phyloP scores from a whole-genome alignment of 1,140 invertebrate genomes.

The Asbolus verrucosus region DNA sequence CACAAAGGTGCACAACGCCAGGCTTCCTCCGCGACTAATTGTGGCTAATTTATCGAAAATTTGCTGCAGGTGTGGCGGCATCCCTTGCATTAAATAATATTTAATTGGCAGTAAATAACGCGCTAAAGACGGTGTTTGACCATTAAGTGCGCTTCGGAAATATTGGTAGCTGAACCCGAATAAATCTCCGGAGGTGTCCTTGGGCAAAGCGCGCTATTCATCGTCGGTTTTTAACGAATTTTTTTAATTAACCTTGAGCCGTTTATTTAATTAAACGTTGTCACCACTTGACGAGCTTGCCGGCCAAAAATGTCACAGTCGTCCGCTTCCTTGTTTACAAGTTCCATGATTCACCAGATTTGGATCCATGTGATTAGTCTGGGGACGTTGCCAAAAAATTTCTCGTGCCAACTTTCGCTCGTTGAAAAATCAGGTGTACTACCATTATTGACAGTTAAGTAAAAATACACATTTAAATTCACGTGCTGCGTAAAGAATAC shows the following conservation, averaged over 20 bases:
- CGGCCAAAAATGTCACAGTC: constrained; percentile 23
- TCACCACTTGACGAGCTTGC: constrained; percentile 23
- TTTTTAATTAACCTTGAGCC: constrained; percentile 18
- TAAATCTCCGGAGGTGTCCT: constrained; percentile 27
- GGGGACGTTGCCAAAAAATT: constrained; percentile 3
- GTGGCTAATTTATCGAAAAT: constrained; percentile 32
- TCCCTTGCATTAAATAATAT: constrained; percentile 40
- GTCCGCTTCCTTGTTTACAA: constrained; percentile 12
- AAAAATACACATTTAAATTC: constrained; percentile 13
- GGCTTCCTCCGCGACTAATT: constrained; percentile 21
- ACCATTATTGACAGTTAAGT: constrained; percentile 17
- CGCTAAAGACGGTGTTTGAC: not conserved
- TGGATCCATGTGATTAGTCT: constrained; percentile 15
- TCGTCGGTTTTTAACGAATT: constrained; percentile 14
- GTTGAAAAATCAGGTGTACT: not conserved
- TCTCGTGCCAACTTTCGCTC: constrained; percentile 32
- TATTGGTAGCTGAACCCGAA: constrained; percentile 33
- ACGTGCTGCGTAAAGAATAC: constrained; percentile 33
- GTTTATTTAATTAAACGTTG: constrained; percentile 27
- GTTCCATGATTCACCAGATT: constrained; percentile 23
- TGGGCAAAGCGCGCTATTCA: constrained; percentile 3
- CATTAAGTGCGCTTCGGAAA: constrained; percentile 20
- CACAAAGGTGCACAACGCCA: constrained; percentile 11
- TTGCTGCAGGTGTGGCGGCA: constrained; percentile 31
- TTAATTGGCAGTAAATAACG: constrained; percentile 40